Conservation (phyloP, 2,113 vertebrate genomes). For the Rhea pennata region DNA sequence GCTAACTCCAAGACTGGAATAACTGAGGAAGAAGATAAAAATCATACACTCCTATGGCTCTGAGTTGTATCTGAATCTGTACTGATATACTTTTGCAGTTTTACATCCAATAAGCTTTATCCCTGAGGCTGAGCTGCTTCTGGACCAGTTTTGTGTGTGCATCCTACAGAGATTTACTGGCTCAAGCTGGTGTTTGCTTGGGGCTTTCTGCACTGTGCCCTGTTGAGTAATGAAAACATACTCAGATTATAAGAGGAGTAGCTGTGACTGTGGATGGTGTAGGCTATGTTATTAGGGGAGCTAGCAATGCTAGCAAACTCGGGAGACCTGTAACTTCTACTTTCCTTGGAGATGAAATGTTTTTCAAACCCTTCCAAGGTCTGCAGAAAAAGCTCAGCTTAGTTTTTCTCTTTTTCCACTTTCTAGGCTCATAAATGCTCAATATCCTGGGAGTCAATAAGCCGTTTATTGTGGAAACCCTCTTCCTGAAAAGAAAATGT, state of each 20-base stretch:
- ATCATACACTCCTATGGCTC: not conserved
- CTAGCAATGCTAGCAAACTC: not conserved
- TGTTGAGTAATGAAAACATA: not conserved
- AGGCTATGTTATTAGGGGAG: not conserved
- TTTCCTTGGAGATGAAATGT: not conserved
- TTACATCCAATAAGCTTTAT: not conserved
- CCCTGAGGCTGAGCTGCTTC: not conserved
- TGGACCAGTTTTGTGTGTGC: not conserved
- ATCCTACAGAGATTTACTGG: not conserved
- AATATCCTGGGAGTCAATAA: not conserved
- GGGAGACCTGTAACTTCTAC: not conserved
- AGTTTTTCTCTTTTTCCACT: not conserved
- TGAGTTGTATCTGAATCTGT: not conserved
- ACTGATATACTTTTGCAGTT: not conserved
- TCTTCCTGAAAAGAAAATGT: not conserved
- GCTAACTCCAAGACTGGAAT: not conserved
- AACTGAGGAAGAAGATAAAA: not conserved
- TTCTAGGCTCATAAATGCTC: not conserved
- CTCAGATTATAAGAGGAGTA: rapidly evolving
- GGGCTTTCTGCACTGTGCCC: not conserved
- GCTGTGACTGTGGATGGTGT: not conserved
- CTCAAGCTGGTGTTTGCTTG: not conserved
- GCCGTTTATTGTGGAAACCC: not conserved
- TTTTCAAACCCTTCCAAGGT: not conserved
- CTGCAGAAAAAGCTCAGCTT: conserved; percentile 7